Base-by-base conservation (phyloP, 2,888 invertebrate genomes). In the Arge pagana region DNA sequence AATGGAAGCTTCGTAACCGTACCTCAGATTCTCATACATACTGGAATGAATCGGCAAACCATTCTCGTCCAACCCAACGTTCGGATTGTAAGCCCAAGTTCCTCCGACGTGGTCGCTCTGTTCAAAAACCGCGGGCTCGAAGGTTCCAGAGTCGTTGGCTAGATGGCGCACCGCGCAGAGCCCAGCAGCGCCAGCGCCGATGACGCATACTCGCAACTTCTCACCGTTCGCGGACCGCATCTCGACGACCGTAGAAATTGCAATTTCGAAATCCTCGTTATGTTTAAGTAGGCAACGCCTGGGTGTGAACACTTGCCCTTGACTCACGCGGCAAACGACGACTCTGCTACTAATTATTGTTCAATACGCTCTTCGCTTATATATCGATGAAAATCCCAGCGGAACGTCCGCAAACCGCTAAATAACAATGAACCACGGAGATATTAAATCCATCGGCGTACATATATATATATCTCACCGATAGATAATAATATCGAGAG, bases 131-230 rank as follows among this genome's bases (percentile, higher is more conserved):
- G 79, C 80, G 65, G 82, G 81, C 56, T 83, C 79, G 52, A 79
- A 76, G 33, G 75, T 74, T 1, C 74, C 74, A 4, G 69, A 65
- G 63, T 81, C 77, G 58, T 80, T 77, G 56, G 81, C 76, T 53
- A 86, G 77, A 66, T 87, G 85, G 18, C 85, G 79, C 1, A 85
- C 80, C 0, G 86, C 82, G 39, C 82, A 84, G 10, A 90, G 74
- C 0, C 91, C 91, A 0, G 88, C 85, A 19, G 87, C 88, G 0
- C 91, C 92, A 0, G 86, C 88, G 0, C 92, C 91, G 37, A 92
- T 82, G 31, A 92, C 83, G 65, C 83, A 83, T 0, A 85, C 80
- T 52, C 77, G 74, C 70, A 74, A 71, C 28, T 48, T 58, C 19
- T 15, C 23, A 18, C 13, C 43, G 16, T 11, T 31, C n/a, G 8